Base-by-base conservation (phyloP, 2,888 invertebrate genomes). In the Arge pagana region DNA sequence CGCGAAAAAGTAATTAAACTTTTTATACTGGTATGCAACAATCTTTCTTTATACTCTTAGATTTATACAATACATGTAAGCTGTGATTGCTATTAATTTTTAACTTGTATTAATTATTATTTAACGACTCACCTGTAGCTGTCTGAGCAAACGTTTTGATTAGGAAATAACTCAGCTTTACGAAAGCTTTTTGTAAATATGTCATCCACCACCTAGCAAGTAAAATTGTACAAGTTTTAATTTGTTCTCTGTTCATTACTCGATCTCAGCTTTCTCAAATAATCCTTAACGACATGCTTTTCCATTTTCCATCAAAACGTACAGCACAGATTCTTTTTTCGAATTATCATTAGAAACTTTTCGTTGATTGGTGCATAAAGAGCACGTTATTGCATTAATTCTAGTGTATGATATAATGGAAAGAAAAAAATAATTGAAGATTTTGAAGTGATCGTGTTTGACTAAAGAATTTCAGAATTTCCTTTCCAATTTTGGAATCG, bases 51-150 rank as follows among this genome's bases (percentile, higher is more conserved):
- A 45, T 33, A 33, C 39, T 48, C 41, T 51, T 52, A 48, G 48
- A 52, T 53, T 56, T 55, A 61, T 58, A 61, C 51, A 55, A 55
- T 53, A 63, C 13, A 45, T 55, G 57, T 63, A 65, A 66, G 60
- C 68, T 68, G 65, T 68, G 67, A 68, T 66, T 59, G 54, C 55
- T 61, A 56, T 58, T 62, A 58, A 58, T 57, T 63, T 62, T 63
- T 54, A 60, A 61, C 58, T 65, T 53, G 30, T 57, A 61, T 50
- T 49, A 56, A 49, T 56, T 57, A 52, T 63, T 63, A 61, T 64
- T 63, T 61, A 62, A 59, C 40, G 43, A 59, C 11, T 58, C 10
- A 52, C 11, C 31, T 30, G 10, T 30, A 42, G 28, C 26, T 31
- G 31, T 30, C 30, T 30, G 30, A 42, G 30, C 42, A 8, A 3